A percentile compares a stretch with the other conserved stretches of the same genome.
Evolutionary conservation across 2,113 vertebrate species (phyloP).

Genomic region (Tupaia chinensis): DNA sequence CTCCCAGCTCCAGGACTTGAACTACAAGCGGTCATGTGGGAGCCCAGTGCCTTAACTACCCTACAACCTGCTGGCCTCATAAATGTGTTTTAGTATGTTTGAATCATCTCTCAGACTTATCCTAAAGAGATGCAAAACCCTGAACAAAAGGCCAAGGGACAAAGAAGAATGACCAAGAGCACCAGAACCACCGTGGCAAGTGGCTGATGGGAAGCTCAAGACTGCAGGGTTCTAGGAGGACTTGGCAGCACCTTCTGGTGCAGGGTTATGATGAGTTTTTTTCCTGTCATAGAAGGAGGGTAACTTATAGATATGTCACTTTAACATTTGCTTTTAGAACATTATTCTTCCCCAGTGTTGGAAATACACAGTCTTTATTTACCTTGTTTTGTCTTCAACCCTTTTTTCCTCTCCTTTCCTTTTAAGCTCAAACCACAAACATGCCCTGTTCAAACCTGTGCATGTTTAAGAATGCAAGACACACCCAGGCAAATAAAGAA

Average conservation of each 20-base stretch:
- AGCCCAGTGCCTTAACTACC: no score
- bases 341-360: background rate
- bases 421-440: constrained; percentile 20
- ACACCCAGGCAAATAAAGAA: background rate
- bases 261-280: background rate
- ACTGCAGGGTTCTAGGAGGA: background rate
- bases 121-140: background rate
- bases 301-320: background rate
- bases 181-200: background rate
- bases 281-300: background rate
- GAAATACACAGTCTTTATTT: background rate
- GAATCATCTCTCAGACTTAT: background rate
- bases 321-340: background rate
- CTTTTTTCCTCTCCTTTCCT: background rate
- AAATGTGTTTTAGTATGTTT: background rate
- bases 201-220: background rate
- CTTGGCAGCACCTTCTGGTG: background rate
- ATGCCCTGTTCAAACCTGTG: background rate
- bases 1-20: no score
- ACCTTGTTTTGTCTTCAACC: background rate
- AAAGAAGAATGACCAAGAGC: background rate
- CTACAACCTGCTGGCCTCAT: no score
- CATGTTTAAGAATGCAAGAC: constrained; percentile 14
- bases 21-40: no score
- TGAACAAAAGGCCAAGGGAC: background rate